phyloP scores from a whole-genome alignment of 2,797 vertebrate species.

The Hippopotamyrus pictus region DNA sequence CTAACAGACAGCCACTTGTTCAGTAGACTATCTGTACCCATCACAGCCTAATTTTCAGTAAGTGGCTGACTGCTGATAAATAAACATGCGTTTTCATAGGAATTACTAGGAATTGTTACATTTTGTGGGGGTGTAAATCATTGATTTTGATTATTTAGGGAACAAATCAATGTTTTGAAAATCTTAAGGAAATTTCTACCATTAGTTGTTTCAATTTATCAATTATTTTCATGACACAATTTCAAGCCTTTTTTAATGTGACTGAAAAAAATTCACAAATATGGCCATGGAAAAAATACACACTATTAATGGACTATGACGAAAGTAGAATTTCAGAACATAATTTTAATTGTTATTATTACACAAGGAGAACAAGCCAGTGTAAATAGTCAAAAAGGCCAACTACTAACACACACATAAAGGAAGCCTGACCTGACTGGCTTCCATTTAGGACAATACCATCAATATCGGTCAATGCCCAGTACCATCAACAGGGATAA shows the following conservation, averaged over 20 bases:
- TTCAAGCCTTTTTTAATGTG: background rate
- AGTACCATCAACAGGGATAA: background rate
- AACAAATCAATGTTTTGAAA: background rate
- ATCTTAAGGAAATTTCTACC: background rate
- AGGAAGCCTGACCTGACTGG: background rate
- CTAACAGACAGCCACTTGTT: background rate
- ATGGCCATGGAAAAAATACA: background rate
- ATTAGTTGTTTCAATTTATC: background rate
- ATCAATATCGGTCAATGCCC: background rate
- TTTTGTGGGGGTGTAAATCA: background rate
- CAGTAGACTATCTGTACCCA: background rate
- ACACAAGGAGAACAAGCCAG: background rate
- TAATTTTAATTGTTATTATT: background rate
- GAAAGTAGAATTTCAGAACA: background rate
- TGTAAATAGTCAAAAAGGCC: background rate
- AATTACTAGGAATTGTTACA: background rate
- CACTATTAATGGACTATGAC: background rate
- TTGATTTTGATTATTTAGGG: background rate
- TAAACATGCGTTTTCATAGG: background rate
- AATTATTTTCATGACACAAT: background rate
- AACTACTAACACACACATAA: background rate
- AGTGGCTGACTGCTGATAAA: background rate
- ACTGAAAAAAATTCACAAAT: background rate
- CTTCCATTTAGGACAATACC: background rate
- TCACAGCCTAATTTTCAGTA: background rate